A percentile compares a stretch with the other conserved stretches of the same genome.
These are phyloP conservation scores for Penaeus japonicus DNA, from an alignment of 1,140 invertebrate genomes.

Conservation along the genomic window DNA sequence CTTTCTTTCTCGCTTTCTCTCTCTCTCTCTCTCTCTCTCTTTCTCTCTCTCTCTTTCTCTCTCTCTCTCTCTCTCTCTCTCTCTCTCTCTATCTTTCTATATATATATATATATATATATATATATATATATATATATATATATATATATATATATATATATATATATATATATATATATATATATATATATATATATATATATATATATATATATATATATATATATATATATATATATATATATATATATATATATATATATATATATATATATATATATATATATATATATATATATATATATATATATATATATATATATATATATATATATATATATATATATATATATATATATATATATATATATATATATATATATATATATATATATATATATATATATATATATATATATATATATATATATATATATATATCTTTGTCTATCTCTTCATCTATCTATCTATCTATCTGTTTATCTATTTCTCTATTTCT, in stretches of 20 bases:
- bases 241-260: not conserved
- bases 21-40: not conserved
- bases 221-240: not conserved
- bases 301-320: not conserved
- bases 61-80: not conserved
- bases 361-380: slow-evolving; percentile 4
- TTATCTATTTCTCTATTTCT: not conserved
- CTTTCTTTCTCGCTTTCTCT: not conserved
- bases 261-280: not conserved
- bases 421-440: not conserved
- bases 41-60: not conserved
- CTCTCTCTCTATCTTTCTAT: not conserved
- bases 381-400: slow-evolving; percentile 8
- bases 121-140: not conserved
- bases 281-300: not conserved
- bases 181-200: not conserved
- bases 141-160: slow-evolving; percentile 6
- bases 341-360: not conserved
- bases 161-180: not conserved
- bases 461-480: not conserved
- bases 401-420: not conserved
- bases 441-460: not conserved
- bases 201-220: not conserved
- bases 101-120: not conserved
- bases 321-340: not conserved